phyloP scores from a whole-genome alignment of 2,113 vertebrate species.

The Sylvietta virens region DNA sequence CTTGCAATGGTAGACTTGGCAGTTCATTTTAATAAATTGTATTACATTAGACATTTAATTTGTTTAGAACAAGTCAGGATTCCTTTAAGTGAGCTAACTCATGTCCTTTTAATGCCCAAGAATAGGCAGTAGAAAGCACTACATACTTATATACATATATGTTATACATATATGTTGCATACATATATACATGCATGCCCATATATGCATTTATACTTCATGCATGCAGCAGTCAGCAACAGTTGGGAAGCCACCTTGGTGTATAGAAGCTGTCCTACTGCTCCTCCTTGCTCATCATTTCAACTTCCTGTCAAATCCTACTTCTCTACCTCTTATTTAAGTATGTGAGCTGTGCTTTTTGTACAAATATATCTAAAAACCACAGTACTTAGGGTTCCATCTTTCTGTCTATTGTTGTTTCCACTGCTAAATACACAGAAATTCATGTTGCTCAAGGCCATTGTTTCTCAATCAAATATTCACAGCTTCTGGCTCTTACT shows the following conservation, averaged over 20 bases:
- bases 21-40: neutral
- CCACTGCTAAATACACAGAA: neutral
- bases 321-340: neutral
- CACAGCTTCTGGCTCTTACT: neutral
- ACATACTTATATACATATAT: neutral
- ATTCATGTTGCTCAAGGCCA: neutral
- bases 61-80: neutral
- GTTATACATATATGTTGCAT: too few relatives aligned
- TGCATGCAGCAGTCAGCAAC: neutral
- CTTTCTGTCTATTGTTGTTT: neutral
- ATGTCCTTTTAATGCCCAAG: neutral
- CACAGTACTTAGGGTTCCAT: neutral
- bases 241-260: neutral
- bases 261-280: neutral
- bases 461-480: neutral
- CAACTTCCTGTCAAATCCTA: neutral
- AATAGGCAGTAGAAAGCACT: neutral
- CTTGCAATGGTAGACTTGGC: neutral
- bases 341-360: neutral
- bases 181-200: fast-evolving
- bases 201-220: fast-evolving
- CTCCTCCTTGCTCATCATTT: neutral
- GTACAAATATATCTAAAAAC: neutral
- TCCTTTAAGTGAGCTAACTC: neutral
- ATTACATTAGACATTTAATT: neutral